Base-by-base conservation (phyloP, 2,888 invertebrate genomes). In the Teleogryllus oceanicus region DNA sequence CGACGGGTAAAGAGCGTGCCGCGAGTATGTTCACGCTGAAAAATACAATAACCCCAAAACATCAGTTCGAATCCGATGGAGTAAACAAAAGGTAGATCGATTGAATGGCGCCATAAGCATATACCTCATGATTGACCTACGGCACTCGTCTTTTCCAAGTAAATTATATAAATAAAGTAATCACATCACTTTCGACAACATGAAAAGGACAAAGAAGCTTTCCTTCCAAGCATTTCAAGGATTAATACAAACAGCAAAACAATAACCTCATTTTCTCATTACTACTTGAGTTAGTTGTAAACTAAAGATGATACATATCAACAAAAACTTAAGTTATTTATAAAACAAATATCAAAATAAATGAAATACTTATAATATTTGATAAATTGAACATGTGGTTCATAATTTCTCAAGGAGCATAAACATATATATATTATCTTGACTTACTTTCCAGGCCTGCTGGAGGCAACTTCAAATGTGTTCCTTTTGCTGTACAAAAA, bases 21-120 rank as follows among this genome's bases (percentile, higher is more conserved):
- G 79, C 79, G 74, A 79, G 62, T n/a, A 76, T 76, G 13, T 20
- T 76, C 24, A n/a, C 62, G 62, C 62, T 62, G 62, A 62, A 62
- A 62, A 62, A 62, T 62, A 62, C 62, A 62, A 62, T 62, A 62
- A 62, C 62, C 62, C 62, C 62, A 62, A 62, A 62, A 37, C 37
- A 62, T 62, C 62, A 62, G 62, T 18, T 18, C 16, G 16, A 62
- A 62, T 18, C 4, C n/a, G 62, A 62, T 62, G 62, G 62, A 62
- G 62, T 62, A 62, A 62, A 62, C 62, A 62, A 62, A 62, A 62
- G 62, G 62, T 5, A 18, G 62, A 62, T 62, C 62, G 62, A 62
- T 62, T 62, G 62, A 13, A 62, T 18, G 62, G 16, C 62, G 62
- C 62, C 62, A 62, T 62, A 13, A 37, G 62, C 16, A 62, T 62